phyloP scores from a whole-genome alignment of 1,140 invertebrate genomes.

The Melipona quadrifasciata region DNA sequence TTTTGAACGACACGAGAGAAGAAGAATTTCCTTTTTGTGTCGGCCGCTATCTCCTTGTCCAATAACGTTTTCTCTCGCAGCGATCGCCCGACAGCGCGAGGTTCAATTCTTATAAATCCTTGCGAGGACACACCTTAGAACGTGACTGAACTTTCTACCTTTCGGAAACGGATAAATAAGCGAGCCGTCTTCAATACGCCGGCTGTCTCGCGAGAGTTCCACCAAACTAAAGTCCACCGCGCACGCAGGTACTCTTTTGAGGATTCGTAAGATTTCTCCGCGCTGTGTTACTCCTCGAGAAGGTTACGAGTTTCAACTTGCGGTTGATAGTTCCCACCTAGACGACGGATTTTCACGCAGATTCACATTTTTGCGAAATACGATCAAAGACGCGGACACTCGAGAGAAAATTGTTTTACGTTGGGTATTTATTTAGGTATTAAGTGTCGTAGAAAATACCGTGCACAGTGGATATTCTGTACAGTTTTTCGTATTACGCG shows the following conservation, averaged over 20 bases:
- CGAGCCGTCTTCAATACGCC: background rate
- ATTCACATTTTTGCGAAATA: too few relatives aligned
- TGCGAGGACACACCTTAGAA: constrained; percentile 32
- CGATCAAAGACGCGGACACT: too few relatives aligned
- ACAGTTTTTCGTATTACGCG: too few relatives aligned
- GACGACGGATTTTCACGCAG: too few relatives aligned
- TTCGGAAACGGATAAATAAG: constrained; percentile 20
- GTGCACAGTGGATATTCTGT: too few relatives aligned
- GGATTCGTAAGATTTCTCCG: background rate
- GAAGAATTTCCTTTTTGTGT: constrained; percentile 22
- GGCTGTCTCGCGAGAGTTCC: background rate
- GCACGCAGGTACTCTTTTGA: background rate
- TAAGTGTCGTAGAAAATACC: too few relatives aligned
- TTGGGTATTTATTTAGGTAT: too few relatives aligned
- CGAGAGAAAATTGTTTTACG: too few relatives aligned
- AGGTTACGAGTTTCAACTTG: background rate
- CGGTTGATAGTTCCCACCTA: too few relatives aligned
- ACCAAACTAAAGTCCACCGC: background rate
- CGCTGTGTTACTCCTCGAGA: background rate
- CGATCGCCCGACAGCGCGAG: constrained; percentile 5
- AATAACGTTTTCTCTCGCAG: constrained; percentile 5
- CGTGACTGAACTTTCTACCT: constrained; percentile 34
- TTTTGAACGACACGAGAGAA: constrained; percentile 13
- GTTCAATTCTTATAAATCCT: constrained; percentile 14
- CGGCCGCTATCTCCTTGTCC: background rate